phyloP scores from a whole-genome alignment of 2,888 invertebrate species.

The Aphidius colemani region DNA sequence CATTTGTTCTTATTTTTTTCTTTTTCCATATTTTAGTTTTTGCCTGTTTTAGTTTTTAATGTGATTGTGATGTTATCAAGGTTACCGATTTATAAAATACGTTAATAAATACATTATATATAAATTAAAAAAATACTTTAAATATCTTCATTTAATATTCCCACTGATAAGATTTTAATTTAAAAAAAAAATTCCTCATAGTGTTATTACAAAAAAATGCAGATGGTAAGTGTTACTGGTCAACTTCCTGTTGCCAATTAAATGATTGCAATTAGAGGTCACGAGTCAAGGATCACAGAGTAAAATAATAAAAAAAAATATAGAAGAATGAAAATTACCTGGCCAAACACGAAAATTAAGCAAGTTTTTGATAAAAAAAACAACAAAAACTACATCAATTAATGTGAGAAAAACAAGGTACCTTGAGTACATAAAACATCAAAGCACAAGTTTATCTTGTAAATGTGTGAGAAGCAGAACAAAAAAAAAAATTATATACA shows the following conservation, averaged over 20 bases:
- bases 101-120: neutral
- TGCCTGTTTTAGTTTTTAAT: constrained; percentile 29
- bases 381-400: constrained; percentile 9
- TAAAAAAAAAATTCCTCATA: too few species aligned
- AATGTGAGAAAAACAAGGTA: constrained; percentile 1
- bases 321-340: constrained; percentile 20
- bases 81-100: constrained; percentile 58
- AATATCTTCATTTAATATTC: too few species aligned
- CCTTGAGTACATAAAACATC: neutral
- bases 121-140: neutral
- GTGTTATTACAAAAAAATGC: too few species aligned
- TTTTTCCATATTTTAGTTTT: neutral
- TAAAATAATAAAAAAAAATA: constrained; percentile 16
- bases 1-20: neutral
- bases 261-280: neutral
- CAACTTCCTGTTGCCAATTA: neutral
- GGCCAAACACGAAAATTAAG: constrained; percentile 10
- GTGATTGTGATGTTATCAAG: constrained; percentile 59
- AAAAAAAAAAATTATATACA: constrained; percentile 7
- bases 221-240: too few species aligned
- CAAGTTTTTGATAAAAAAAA: neutral
- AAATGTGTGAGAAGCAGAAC: constrained; percentile 57
- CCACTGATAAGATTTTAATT: too few species aligned
- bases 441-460: constrained; percentile 44
- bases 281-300: constrained; percentile 4